phyloP scores from a whole-genome alignment of 2,797 vertebrate species.

The Somateria mollissima region DNA sequence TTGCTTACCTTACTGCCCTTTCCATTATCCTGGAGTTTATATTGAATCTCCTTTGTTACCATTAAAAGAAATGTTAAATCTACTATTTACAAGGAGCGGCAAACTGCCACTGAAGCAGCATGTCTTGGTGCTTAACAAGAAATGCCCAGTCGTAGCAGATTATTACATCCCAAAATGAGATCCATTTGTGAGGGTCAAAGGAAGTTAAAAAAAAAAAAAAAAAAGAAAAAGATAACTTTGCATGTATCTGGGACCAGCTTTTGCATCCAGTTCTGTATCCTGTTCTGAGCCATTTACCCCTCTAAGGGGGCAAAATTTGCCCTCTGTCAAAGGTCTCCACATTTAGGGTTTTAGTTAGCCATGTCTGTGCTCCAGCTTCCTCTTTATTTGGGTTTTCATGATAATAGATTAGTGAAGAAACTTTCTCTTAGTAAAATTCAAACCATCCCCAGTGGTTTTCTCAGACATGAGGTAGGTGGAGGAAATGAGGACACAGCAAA shows the following conservation, averaged over 20 bases:
- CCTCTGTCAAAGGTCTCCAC: not conserved
- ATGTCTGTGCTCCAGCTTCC: not conserved
- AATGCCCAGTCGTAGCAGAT: not conserved
- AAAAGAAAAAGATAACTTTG: not conserved
- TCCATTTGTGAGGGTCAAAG: not conserved
- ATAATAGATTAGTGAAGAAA: not conserved
- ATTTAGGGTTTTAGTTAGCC: not conserved
- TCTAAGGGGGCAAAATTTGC: not conserved
- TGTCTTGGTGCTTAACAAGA: not conserved
- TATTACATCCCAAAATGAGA: not conserved
- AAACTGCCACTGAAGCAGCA: not conserved
- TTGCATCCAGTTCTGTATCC: not conserved
- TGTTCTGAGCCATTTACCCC: not conserved
- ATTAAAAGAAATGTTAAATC: not conserved
- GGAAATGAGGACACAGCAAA: not conserved
- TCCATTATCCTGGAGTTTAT: not conserved
- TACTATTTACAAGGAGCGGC: not conserved
- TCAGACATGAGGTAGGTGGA: not conserved
- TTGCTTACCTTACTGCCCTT: not conserved
- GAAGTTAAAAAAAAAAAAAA: not conserved
- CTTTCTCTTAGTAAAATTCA: not conserved
- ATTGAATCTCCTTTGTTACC: not conserved
- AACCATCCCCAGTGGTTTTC: not conserved
- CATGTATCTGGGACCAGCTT: not conserved
- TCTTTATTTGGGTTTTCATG: not conserved